A percentile compares a stretch with the other conserved stretches of the same genome.
These are phyloP conservation scores for Hedya salicella DNA, from an alignment of 2,888 invertebrate genomes.

Conservation along the genomic window DNA sequence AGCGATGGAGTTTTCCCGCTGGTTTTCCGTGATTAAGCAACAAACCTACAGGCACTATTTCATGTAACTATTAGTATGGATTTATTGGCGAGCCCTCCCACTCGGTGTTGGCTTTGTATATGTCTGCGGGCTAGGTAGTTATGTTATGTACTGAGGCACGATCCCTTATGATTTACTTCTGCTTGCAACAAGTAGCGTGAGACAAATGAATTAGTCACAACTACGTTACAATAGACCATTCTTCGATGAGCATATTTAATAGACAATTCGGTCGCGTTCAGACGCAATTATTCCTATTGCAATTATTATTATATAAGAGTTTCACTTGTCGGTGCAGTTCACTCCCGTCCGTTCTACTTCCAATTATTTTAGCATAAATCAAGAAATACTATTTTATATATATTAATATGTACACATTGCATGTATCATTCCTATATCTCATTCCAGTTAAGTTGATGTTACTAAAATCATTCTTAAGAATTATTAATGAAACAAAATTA, in stretches of 20 bases:
- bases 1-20: conserved; percentile 24
- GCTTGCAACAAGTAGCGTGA: conserved; percentile 8
- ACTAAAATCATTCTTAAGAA: too few species aligned
- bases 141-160: conserved; percentile 41
- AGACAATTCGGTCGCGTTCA: too few species aligned
- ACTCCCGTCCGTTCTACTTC: too few species aligned
- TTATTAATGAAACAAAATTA: too few species aligned
- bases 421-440: too few species aligned
- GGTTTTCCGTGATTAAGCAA: conserved; percentile 39
- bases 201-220: conserved; percentile 18
- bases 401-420: too few species aligned
- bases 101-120: conserved; percentile 45
- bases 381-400: too few species aligned
- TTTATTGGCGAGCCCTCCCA: conserved; percentile 57
- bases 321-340: too few species aligned
- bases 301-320: too few species aligned
- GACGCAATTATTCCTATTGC: too few species aligned
- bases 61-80: conserved; percentile 44
- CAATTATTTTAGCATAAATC: too few species aligned
- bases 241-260: not conserved
- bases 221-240: not conserved
- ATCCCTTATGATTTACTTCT: conserved; percentile 32
- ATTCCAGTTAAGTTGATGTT: too few species aligned
- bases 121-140: conserved; percentile 41
- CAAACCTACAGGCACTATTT: conserved; percentile 33